Conservation (phyloP, 2,113 vertebrate genomes). For the Psophia crepitans region DNA sequence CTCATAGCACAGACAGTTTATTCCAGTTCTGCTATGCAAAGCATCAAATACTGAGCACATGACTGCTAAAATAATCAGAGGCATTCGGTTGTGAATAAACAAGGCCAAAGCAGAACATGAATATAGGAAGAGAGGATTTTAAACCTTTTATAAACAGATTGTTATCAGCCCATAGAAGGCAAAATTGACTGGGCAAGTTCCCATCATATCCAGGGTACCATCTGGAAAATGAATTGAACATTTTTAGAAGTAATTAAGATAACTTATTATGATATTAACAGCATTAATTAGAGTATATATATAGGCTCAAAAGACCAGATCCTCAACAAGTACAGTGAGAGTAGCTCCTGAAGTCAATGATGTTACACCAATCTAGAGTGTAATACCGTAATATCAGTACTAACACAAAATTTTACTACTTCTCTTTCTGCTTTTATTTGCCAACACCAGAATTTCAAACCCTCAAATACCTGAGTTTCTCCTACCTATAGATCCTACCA, state of each 20-base stretch:
- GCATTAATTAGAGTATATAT: neutral
- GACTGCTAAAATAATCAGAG: conserved; percentile 31
- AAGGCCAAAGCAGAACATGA: conserved; percentile 9
- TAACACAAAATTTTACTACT: neutral
- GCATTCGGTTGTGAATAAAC: neutral
- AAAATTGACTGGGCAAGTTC: neutral
- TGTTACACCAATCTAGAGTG: neutral
- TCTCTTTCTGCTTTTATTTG: neutral
- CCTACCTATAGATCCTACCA: neutral
- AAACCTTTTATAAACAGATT: conserved; percentile 1
- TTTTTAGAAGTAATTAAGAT: conserved; percentile 8
- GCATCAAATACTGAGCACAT: neutral
- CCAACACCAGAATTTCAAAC: neutral
- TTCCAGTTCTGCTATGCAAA: conserved; percentile 2
- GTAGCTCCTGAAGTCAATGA: neutral
- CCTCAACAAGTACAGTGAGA: neutral
- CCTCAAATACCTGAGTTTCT: neutral
- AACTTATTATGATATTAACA: neutral
- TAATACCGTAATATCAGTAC: neutral
- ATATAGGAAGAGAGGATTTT: neutral
- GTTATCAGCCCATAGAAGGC: neutral
- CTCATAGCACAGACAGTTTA: neutral
- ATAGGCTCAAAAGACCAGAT: neutral
- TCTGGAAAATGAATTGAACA: neutral
- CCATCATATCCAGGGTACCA: neutral